Conservation (phyloP, 2,797 vertebrate genomes). For the Silurus lanzhouensis region DNA sequence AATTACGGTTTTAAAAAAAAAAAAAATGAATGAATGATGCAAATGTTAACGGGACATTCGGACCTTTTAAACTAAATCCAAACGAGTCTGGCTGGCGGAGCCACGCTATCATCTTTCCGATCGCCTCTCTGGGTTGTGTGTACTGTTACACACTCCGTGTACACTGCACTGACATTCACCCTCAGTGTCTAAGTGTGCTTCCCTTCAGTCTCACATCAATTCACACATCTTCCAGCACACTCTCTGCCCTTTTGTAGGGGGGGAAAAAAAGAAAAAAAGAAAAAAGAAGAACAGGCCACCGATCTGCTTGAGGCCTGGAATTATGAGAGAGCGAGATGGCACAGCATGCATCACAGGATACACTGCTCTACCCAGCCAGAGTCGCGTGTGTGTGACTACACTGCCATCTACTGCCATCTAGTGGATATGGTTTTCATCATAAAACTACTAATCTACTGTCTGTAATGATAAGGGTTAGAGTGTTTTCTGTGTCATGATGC, state of each 20-base stretch:
- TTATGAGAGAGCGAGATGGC: slow-evolving; percentile 29
- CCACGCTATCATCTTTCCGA: not conserved
- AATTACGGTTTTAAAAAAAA: not conserved
- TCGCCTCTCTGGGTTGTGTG: not conserved
- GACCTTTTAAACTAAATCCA: not conserved
- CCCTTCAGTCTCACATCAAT: slow-evolving; percentile 16
- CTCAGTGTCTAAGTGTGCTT: not conserved
- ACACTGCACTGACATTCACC: not conserved
- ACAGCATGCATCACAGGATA: slow-evolving; percentile 7
- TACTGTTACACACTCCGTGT: not conserved
- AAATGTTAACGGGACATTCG: not conserved
- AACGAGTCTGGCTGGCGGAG: not conserved
- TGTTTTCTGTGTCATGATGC: not conserved
- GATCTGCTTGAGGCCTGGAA: slow-evolving; percentile 25
- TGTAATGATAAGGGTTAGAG: not conserved
- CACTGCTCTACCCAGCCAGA: not conserved
- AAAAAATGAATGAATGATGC: not conserved
- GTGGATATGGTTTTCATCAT: slow-evolving; percentile 36
- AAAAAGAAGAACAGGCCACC: not conserved
- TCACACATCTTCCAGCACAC: slow-evolving; percentile 26
- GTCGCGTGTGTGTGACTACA: slow-evolving; percentile 47
- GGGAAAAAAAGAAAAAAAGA: slow-evolving; percentile 33
- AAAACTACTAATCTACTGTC: not conserved
- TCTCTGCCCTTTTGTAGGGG: slow-evolving; percentile 15
- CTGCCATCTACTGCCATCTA: slow-evolving; percentile 65